phyloP scores from a whole-genome alignment of 2,113 vertebrate genomes.

The Dicerorhinus sumatrensis region DNA sequence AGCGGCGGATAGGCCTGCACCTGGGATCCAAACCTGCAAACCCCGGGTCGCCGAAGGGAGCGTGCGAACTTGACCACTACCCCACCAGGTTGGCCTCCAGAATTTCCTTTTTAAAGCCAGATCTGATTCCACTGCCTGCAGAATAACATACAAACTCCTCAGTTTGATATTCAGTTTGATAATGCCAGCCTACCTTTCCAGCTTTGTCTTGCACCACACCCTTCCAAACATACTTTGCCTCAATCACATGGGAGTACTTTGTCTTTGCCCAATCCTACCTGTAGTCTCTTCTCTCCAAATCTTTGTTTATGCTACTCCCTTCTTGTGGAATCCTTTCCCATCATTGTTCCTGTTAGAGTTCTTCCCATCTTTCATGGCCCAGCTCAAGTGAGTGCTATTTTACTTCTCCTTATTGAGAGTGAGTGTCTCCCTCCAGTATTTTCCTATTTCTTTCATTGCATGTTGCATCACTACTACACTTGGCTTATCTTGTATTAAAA shows the following conservation, averaged over 20 bases:
- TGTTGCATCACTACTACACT: background rate
- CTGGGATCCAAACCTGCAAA: too few relatives aligned
- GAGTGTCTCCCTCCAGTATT: background rate
- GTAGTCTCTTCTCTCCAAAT: background rate
- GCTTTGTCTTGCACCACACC: background rate
- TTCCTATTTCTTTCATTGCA: background rate
- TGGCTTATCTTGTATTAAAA: constrained; percentile 40
- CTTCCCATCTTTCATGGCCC: background rate
- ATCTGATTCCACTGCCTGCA: background rate
- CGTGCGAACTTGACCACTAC: too few relatives aligned
- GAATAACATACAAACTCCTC: background rate
- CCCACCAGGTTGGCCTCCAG: background rate
- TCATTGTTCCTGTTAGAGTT: background rate
- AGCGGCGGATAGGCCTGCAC: too few relatives aligned
- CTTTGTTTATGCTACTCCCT: background rate
- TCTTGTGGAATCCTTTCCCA: background rate
- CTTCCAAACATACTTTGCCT: background rate
- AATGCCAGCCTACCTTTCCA: background rate
- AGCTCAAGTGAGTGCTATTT: background rate
- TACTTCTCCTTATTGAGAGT: background rate
- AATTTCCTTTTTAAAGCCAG: constrained; percentile 12
- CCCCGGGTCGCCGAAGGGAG: too few relatives aligned
- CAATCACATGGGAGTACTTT: background rate
- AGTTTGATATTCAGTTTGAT: background rate
- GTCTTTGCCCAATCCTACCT: background rate